These are phyloP conservation scores for Batillaria attramentaria DNA, from an alignment of 1,140 invertebrate genomes.

Conservation along the genomic window DNA sequence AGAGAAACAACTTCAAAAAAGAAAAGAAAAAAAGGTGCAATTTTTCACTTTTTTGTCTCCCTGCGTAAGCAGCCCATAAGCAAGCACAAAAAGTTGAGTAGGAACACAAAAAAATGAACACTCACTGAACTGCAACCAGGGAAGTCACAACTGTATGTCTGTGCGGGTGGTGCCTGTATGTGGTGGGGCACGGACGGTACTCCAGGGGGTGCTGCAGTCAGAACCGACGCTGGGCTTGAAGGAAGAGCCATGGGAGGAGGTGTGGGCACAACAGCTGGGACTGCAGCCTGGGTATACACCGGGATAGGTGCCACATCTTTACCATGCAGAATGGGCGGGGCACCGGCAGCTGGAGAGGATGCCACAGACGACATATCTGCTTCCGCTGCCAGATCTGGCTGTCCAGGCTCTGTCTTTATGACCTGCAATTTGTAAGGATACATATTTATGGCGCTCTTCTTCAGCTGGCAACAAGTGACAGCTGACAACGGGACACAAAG, in stretches of 20 bases:
- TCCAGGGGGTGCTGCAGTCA: background rate
- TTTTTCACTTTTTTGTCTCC: too few relatives aligned
- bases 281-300: too few relatives aligned
- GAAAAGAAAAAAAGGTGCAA: too few relatives aligned
- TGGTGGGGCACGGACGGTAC: background rate
- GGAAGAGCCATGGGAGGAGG: constrained; percentile 2
- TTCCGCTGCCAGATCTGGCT: constrained; percentile 21
- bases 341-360: constrained; percentile 24
- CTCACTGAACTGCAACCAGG: constrained; percentile 81
- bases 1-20: too few relatives aligned
- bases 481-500: too few relatives aligned
- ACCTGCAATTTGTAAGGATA: too few relatives aligned
- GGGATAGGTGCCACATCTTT: background rate
- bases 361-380: constrained; percentile 31
- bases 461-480: too few relatives aligned
- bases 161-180: constrained; percentile 49
- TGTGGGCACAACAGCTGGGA: background rate
- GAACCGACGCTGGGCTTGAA: background rate
- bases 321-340: background rate
- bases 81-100: too few relatives aligned
- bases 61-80: too few relatives aligned
- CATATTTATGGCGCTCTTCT: too few relatives aligned
- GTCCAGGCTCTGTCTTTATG: constrained; percentile 5
- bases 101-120: constrained; percentile 46
- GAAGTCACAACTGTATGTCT: constrained; percentile 78